These are phyloP conservation scores for Leptodactylus fallax DNA, from an alignment of 2,797 vertebrate genomes.

Conservation along the genomic window DNA sequence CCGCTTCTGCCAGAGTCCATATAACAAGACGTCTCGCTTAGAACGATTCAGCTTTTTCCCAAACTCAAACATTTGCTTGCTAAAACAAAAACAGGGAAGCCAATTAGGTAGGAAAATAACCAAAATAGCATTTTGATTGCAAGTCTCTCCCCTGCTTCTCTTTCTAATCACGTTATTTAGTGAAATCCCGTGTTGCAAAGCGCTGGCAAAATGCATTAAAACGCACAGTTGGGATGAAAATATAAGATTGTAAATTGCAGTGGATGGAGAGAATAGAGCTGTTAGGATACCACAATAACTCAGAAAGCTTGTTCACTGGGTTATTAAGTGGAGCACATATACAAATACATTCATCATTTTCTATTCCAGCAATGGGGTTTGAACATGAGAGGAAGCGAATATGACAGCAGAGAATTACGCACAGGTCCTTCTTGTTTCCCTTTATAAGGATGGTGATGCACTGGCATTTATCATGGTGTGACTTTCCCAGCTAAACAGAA, in stretches of 20 bases:
- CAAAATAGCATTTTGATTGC: conserved; percentile 46
- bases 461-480: background rate
- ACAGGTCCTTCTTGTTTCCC: background rate
- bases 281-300: conserved; percentile 21
- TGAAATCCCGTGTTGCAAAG: conserved; percentile 14
- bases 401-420: background rate
- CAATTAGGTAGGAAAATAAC: conserved; percentile 45
- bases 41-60: conserved; percentile 25
- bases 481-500: background rate
- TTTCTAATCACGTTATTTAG: conserved; percentile 43
- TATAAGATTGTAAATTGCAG: conserved; percentile 40
- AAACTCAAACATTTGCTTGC: conserved; percentile 46
- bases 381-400: background rate
- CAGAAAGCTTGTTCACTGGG: conserved; percentile 9
- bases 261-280: conserved; percentile 35
- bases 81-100: conserved; percentile 42
- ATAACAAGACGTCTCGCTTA: conserved; percentile 30
- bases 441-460: background rate
- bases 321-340: conserved; percentile 30
- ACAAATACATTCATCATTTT: conserved; percentile 34
- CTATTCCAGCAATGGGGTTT: background rate
- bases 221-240: conserved; percentile 40
- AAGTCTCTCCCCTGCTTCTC: conserved; percentile 20
- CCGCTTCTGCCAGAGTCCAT: background rate
- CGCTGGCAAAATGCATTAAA: conserved; percentile 41